These are phyloP conservation scores for Drosophila rhopaloa DNA, from an alignment of 1,140 invertebrate species.

Conservation along the genomic window DNA sequence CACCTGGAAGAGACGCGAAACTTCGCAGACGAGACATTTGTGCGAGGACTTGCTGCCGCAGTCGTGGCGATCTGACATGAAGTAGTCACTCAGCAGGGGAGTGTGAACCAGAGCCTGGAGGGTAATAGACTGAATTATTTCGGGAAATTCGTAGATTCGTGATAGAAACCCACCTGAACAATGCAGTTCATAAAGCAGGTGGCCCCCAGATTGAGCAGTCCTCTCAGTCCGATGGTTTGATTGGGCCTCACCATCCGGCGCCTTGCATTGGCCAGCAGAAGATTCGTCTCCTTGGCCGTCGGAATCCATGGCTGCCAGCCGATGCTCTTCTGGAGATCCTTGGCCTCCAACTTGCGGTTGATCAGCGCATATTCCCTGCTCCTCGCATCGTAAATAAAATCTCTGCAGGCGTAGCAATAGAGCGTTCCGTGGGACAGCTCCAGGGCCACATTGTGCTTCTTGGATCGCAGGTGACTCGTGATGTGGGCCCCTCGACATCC, in stretches of 20 bases:
- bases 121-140: neutral
- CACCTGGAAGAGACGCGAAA: constrained; percentile 92
- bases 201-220: constrained; percentile 98
- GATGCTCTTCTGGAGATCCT: constrained; percentile 88
- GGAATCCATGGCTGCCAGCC: constrained; percentile 93
- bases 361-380: constrained; percentile 87
- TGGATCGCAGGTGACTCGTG: constrained; percentile 92
- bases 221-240: constrained; percentile 94
- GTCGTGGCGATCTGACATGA: constrained; percentile 95
- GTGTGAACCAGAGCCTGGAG: constrained; percentile 94
- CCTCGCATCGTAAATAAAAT: constrained; percentile 95
- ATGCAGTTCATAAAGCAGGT: constrained; percentile 99
- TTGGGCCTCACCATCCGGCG: constrained; percentile 91
- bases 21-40: constrained; percentile 96
- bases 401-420: constrained; percentile 95
- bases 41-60: constrained; percentile 89
- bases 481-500: constrained; percentile 94
- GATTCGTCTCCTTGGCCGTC: constrained; percentile 89
- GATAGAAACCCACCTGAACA: constrained; percentile 88
- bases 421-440: constrained; percentile 95
- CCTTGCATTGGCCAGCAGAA: constrained; percentile 90
- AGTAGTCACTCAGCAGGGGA: constrained; percentile 97
- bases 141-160: neutral
- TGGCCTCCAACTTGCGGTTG: constrained; percentile 86
- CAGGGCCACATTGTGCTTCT: constrained; percentile 93